Conservation (phyloP, 2,113 vertebrate genomes). For the Scopus umbretta region DNA sequence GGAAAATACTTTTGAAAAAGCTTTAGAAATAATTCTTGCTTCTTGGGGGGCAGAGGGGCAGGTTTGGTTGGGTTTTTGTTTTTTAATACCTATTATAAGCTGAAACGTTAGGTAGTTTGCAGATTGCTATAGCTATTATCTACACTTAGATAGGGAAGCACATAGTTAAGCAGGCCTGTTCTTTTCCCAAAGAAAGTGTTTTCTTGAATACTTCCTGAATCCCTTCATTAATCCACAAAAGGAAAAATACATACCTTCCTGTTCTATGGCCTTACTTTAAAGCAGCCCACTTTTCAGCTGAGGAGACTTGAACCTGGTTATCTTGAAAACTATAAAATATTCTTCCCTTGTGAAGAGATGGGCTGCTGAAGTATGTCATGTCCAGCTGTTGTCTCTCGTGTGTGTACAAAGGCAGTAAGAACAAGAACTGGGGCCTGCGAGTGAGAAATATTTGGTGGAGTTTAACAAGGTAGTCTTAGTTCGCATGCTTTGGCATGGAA, state of each 20-base stretch:
- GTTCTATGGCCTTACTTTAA: background rate
- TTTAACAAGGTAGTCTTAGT: background rate
- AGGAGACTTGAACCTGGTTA: background rate
- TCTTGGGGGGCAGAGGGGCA: accelerated
- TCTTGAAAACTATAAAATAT: background rate
- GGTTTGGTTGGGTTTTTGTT: background rate
- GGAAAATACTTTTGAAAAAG: background rate
- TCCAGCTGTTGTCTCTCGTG: background rate
- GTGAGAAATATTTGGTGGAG: background rate
- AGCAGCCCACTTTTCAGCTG: background rate
- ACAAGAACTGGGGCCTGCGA: background rate
- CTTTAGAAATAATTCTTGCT: background rate
- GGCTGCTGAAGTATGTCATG: background rate
- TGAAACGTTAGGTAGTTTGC: background rate
- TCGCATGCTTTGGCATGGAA: background rate
- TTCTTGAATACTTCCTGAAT: background rate
- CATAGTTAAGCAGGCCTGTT: background rate
- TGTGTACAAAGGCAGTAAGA: background rate
- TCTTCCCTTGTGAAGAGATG: background rate
- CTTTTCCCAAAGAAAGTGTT: background rate
- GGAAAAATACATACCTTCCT: background rate
- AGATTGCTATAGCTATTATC: background rate
- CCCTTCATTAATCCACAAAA: background rate
- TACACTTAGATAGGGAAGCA: background rate
- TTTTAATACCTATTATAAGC: background rate